Conservation (phyloP, 2,888 invertebrate genomes). For the Oconnorella tubifera region DNA sequence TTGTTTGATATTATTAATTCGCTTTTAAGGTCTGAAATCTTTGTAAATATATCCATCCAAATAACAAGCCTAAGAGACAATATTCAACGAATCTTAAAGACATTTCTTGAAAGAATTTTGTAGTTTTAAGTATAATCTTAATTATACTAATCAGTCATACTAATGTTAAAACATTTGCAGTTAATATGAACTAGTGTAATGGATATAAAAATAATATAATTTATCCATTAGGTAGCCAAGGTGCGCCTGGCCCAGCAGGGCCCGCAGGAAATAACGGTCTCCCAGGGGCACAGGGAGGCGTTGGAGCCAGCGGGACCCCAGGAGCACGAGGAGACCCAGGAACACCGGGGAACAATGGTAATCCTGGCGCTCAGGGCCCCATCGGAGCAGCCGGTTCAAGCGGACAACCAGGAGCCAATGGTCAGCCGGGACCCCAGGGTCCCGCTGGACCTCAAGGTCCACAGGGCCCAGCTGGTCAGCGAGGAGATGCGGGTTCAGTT, state of each 20-base stretch:
- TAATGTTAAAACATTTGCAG: too few relatives aligned
- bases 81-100: not conserved
- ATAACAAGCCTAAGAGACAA: not conserved
- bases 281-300: not conserved
- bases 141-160: too few relatives aligned
- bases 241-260: conserved; percentile 5
- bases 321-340: not conserved
- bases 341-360: not conserved
- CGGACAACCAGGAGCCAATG: conserved; percentile 1
- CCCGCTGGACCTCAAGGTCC: conserved; percentile 22
- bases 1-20: too few relatives aligned
- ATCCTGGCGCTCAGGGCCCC: not conserved
- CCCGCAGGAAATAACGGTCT: not conserved
- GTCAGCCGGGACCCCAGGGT: conserved; percentile 22
- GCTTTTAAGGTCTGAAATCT: too few relatives aligned
- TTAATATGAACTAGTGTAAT: too few relatives aligned
- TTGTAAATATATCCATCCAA: too few relatives aligned
- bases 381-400: not conserved
- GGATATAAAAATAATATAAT: too few relatives aligned
- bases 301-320: not conserved
- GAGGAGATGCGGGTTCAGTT: conserved; percentile 16
- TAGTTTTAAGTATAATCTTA: too few relatives aligned
- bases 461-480: conserved; percentile 20
- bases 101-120: too few relatives aligned
- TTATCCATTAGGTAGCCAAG: not conserved